These are phyloP conservation scores for Monopis laevigella DNA, from an alignment of 2,888 invertebrate genomes.

Conservation along the genomic window DNA sequence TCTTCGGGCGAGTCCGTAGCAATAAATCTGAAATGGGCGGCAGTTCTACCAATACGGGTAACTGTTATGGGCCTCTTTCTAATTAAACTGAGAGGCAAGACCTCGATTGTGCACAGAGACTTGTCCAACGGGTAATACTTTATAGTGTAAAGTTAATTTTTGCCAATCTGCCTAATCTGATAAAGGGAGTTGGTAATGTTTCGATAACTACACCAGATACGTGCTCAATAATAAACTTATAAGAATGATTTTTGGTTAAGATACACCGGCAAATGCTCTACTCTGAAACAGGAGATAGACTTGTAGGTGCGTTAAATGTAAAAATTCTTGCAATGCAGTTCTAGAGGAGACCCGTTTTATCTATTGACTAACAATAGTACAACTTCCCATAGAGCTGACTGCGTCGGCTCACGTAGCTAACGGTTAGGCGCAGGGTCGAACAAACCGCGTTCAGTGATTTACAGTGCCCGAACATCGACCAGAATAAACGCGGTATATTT, in stretches of 20 bases:
- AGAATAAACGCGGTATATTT: constrained; percentile 41
- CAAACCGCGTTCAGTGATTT: constrained; percentile 34
- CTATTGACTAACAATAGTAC: constrained; percentile 9
- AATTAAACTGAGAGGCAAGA: constrained; percentile 34
- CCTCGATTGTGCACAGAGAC: constrained; percentile 7
- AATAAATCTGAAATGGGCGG: constrained; percentile 61
- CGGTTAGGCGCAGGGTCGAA: constrained; percentile 30
- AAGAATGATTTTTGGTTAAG: constrained; percentile 8
- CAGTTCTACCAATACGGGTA: constrained; percentile 16
- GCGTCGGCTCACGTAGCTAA: constrained; percentile 24
- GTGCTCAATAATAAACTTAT: neutral
- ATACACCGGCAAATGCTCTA: no score
- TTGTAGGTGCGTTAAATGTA: no score
- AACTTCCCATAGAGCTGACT: constrained; percentile 6
- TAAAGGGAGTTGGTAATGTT: constrained; percentile 1
- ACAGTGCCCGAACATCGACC: constrained; percentile 40
- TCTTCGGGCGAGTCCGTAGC: constrained; percentile 43
- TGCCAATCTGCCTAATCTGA: constrained; percentile 11
- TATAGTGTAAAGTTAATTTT: constrained; percentile 10
- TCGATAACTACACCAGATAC: constrained; percentile 2
- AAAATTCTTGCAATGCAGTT: no score
- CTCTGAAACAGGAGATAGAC: no score
- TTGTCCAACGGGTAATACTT: constrained; percentile 8
- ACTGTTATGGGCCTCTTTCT: constrained; percentile 41
- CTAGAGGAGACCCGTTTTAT: constrained; percentile 1